phyloP scores from a whole-genome alignment of 2,888 invertebrate species.

The Drosophila yooni region DNA sequence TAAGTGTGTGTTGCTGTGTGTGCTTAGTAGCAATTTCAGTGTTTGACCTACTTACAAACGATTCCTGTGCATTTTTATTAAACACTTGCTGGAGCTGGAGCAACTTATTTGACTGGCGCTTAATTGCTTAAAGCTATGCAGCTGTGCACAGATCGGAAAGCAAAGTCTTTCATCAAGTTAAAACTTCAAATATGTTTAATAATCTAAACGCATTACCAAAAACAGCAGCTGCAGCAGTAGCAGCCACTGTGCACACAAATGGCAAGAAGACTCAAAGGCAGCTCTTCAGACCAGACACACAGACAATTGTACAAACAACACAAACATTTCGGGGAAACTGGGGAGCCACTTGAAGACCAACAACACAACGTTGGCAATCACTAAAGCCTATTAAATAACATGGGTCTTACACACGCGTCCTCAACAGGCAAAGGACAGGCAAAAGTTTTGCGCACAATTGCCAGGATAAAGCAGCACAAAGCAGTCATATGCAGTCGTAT shows the following conservation, averaged over 20 bases:
- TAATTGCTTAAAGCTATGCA: slow-evolving; percentile 50
- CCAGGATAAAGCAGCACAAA: slow-evolving; percentile 57
- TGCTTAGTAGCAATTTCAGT: slow-evolving; percentile 67
- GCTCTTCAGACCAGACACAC: slow-evolving; percentile 19
- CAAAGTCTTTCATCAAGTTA: slow-evolving; percentile 16
- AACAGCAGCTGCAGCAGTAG: slow-evolving; percentile 31
- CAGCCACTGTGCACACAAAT: slow-evolving; percentile 52
- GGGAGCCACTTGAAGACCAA: slow-evolving; percentile 36
- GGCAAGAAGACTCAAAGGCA: slow-evolving; percentile 45
- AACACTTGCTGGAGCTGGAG: slow-evolving; percentile 57
- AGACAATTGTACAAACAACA: slow-evolving; percentile 39
- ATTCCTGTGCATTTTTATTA: slow-evolving; percentile 56
- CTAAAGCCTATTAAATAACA: slow-evolving; percentile 79
- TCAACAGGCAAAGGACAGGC: slow-evolving; percentile 27
- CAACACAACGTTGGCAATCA: slow-evolving; percentile 38
- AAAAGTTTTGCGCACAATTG: slow-evolving; percentile 71
- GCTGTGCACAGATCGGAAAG: slow-evolving; percentile 3
- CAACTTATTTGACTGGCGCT: slow-evolving; percentile 22
- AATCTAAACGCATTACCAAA: slow-evolving; percentile 75
- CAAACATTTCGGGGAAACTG: slow-evolving; percentile 45
- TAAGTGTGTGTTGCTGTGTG: slow-evolving; percentile 19
- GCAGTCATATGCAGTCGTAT: slow-evolving; percentile 52
- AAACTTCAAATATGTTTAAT: slow-evolving; percentile 73
- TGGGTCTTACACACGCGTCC: slow-evolving; percentile 73
- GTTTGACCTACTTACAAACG: slow-evolving; percentile 69